Base-by-base conservation (phyloP, 1,140 invertebrate genomes). In the Armadillidium nasatum region DNA sequence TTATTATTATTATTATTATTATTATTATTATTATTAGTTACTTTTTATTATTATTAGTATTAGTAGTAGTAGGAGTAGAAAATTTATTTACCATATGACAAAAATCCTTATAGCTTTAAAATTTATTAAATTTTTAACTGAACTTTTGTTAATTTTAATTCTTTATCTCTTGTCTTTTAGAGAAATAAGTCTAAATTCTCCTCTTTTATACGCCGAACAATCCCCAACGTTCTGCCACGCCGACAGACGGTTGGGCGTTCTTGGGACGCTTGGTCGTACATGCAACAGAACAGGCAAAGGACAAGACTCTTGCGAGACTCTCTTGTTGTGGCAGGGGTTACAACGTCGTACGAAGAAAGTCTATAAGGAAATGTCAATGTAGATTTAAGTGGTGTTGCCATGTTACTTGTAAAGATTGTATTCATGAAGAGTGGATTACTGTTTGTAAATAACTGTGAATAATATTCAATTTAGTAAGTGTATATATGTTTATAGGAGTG, bases 371-470 rank as follows among this genome's bases (percentile, higher is more conserved):
- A 78, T 97, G 95, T 85, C 90, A 92, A 81, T 98, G 96, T 87
- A 95, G 91, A 82, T 97, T 95, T 87, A 93, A 96, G 84, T 98
- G 95, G 95, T 98, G 96, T 86, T 98, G 96, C 87, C 91, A 96
- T 86, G 95, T 98, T 76, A 94, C 95, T 85, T 97, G 95, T 86
- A 93, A 95, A 86, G 86, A 91, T 79, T 97, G 95, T 86, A 90
- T 89, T 11, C 87, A 91, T 67, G 92, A 93, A 81, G 92, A 93
- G 82, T 94, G 92, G 92, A 89, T 94, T 79, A 92, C 90, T 68
- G 89, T 93, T 78, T 94, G 92, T 87, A 94, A 93, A 85, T 92
- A 81, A 82, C 67, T 13, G 9, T 0, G 10, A 13, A 13, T 68
- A 21, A 19, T 44, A 69, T n/a, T n/a, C n/a, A n/a, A n/a, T n/a